phyloP scores from a whole-genome alignment of 2,113 vertebrate species.

The Elgaria multicarinata region DNA sequence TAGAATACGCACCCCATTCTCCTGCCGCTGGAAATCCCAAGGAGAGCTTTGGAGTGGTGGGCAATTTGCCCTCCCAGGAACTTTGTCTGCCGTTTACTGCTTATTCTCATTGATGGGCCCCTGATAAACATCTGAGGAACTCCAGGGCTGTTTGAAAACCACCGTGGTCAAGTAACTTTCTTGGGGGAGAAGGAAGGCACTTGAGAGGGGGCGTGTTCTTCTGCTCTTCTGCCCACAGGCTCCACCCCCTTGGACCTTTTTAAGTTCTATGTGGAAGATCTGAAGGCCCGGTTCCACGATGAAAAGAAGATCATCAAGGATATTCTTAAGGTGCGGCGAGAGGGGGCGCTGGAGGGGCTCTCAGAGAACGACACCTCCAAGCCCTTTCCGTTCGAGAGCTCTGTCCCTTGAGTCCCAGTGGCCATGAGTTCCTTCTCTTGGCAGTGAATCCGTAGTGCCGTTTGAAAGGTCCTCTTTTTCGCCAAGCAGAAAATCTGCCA shows the following conservation, averaged over 20 bases:
- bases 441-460: neutral
- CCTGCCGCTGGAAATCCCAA: neutral
- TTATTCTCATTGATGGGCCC: neutral
- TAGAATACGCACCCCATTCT: too few species aligned
- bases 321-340: conserved; percentile 74
- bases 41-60: neutral
- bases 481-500: neutral
- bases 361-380: neutral
- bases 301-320: conserved; percentile 83
- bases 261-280: conserved; percentile 81
- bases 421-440: neutral
- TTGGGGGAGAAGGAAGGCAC: neutral
- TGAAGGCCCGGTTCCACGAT: conserved; percentile 81
- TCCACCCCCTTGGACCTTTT: conserved; percentile 80
- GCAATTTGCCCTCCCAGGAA: neutral
- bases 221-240: conserved; percentile 65
- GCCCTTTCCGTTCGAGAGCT: neutral
- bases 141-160: neutral
- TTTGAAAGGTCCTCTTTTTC: neutral
- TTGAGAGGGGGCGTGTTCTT: neutral
- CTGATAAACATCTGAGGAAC: neutral
- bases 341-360: neutral
- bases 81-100: neutral
- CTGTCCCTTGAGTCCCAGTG: neutral
- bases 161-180: too few species aligned